Base-by-base conservation (phyloP, 2,797 vertebrate species). In the Megalops cyprinoides region DNA sequence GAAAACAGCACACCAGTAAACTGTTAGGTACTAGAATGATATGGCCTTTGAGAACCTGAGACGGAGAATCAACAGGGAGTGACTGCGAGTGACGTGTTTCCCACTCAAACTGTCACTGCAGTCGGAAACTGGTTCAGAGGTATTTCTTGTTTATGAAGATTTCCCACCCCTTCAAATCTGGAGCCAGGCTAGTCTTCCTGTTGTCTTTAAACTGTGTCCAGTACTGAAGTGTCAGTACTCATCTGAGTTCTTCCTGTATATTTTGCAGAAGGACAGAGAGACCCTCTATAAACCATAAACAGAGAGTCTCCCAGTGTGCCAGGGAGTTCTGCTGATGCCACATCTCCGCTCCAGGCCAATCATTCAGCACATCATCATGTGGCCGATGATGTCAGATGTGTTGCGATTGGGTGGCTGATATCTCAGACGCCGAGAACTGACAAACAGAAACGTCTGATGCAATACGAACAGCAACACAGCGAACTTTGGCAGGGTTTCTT, bases 401-500 rank as follows among this genome's bases (percentile, higher is more conserved):
- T 71, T 77, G 28, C n/a, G 20, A 31, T 62, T 49, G 20, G 46
- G 4, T 6, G 2, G 67, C 25, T 71, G 62, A 55, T 10, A 65
- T n/a, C 20, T 9, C 14, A 34, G 25, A 42, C 58, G 49, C 2
- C 9, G 3, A 44, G 44, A 78, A 65, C 31, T 28, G 18, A 6
- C 9, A 55, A n/a, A 79, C 46, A 79, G 8, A 31, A 58, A 18
- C 51, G 58, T 58, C 55, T 58, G 55, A 78, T 34, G 28, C 34
- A 53, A 15, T 42, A 34, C 10, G 60, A 20, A 31, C 42, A 39
- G 55, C 39, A 62, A 44, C 73, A 60, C 42, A 73, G 25, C 48
- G 31, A 71, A 25, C 8, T 79, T 69, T 37, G 65, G 85, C 82
- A 85, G 44, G 77, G 39, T 62, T 82, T 51, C 74, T 55, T 44